Percentiles rank a stretch among this genome's conserved stretches.
These are phyloP conservation scores for Oscheius onirici DNA, from an alignment of 2,888 invertebrate genomes.

Conservation along the genomic window DNA sequence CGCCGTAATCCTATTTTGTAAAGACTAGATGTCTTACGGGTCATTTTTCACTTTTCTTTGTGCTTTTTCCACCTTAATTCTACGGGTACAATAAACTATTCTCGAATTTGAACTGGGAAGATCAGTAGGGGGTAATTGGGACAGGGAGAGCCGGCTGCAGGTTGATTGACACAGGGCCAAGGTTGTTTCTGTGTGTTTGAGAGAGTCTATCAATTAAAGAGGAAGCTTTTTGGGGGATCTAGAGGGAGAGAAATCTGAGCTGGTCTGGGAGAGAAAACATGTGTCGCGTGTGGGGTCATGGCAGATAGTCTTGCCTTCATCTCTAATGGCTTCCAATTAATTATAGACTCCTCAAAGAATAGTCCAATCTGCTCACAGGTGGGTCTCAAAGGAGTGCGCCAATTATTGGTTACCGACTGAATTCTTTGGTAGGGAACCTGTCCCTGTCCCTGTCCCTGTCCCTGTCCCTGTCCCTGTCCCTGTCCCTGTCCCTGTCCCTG, in stretches of 20 bases:
- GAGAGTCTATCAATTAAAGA: conserved; percentile 20
- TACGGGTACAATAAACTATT: conserved; percentile 19
- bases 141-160: background rate
- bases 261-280: background rate
- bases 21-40: no score
- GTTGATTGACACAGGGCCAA: conserved; percentile 16
- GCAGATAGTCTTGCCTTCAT: background rate
- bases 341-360: background rate
- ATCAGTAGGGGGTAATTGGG: conserved; percentile 24
- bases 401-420: no score
- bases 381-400: background rate
- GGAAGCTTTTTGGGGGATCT: no score
- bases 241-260: conserved; percentile 12
- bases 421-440: background rate
- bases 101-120: background rate
- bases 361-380: conserved; percentile 15
- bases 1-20: conserved; percentile 1
- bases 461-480: background rate
- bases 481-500: background rate
- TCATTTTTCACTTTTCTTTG: conserved; percentile 1
- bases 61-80: background rate
- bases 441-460: background rate
- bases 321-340: background rate
- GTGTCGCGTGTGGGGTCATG: conserved; percentile 5
- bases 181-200: conserved; percentile 6